These are phyloP conservation scores for Drosophila koepferae DNA, from an alignment of 2,888 invertebrate species.

Conservation along the genomic window DNA sequence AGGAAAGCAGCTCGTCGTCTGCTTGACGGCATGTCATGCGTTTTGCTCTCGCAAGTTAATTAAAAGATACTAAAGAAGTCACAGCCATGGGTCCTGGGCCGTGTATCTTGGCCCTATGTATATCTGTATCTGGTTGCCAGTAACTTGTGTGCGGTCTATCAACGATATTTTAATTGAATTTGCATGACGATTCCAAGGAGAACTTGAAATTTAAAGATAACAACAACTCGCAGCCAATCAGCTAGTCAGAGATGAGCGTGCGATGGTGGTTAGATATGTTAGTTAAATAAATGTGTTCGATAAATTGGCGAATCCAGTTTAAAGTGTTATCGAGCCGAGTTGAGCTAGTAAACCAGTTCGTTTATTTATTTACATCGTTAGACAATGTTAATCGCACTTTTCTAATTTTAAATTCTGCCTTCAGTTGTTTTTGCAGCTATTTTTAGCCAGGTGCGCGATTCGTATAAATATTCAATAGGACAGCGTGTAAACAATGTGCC, in stretches of 20 bases:
- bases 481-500: conserved; percentile 61
- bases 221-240: conserved; percentile 37
- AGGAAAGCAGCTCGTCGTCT: conserved; percentile 12
- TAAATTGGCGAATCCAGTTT: neutral
- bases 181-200: conserved; percentile 71
- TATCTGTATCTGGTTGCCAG: conserved; percentile 24
- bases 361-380: neutral
- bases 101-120: conserved; percentile 5
- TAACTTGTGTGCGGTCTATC: conserved; percentile 32
- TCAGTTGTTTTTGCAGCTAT: conserved; percentile 41
- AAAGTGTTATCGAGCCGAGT: neutral
- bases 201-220: conserved; percentile 45
- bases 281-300: neutral
- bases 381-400: neutral
- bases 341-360: neutral
- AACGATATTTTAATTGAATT: conserved; percentile 75
- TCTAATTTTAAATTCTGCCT: neutral
- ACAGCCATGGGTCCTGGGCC: conserved; percentile 34
- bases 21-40: conserved; percentile 55
- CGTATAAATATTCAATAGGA: conserved; percentile 68
- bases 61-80: conserved; percentile 82
- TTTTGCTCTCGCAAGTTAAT: conserved; percentile 71
- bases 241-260: conserved; percentile 3
- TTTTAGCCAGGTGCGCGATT: conserved; percentile 65
- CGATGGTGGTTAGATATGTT: neutral